A percentile compares a stretch with the other conserved stretches of the same genome.
Evolutionary conservation across 2,113 vertebrate genomes (phyloP).

Genomic region (Drymodes brunneopygia): DNA sequence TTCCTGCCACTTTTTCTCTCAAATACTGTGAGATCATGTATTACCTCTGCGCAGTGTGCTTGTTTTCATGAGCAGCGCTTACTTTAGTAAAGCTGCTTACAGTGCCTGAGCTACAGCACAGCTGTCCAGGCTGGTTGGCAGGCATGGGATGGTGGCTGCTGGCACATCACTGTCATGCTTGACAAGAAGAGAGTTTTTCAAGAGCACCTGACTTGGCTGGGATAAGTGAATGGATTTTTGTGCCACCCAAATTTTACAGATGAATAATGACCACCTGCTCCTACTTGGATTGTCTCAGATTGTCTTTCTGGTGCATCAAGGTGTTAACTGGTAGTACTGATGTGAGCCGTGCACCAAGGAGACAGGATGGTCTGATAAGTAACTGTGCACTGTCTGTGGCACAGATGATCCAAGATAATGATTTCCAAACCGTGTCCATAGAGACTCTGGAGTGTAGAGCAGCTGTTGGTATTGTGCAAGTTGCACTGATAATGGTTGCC

Average conservation of each 20-base stretch:
- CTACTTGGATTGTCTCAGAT: not conserved
- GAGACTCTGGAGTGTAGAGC: not conserved
- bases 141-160: not conserved
- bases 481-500: not conserved
- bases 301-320: not conserved
- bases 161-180: not conserved
- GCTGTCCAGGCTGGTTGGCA: not conserved
- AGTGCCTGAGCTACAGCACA: not conserved
- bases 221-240: not conserved
- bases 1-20: not conserved
- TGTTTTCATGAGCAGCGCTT: not conserved
- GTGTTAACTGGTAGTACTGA: not conserved
- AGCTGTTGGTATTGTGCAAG: not conserved
- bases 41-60: not conserved
- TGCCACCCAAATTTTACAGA: not conserved
- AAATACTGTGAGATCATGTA: not conserved
- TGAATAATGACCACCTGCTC: not conserved
- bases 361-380: not conserved
- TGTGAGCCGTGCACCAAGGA: not conserved
- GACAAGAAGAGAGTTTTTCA: not conserved
- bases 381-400: not conserved
- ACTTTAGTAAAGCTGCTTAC: not conserved
- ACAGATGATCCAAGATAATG: not conserved
- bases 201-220: not conserved
- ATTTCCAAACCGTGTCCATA: not conserved